A percentile compares a stretch with the other conserved stretches of the same genome.
phyloP scores from a whole-genome alignment of 1,140 invertebrate species.

The Drosophila busckii region DNA sequence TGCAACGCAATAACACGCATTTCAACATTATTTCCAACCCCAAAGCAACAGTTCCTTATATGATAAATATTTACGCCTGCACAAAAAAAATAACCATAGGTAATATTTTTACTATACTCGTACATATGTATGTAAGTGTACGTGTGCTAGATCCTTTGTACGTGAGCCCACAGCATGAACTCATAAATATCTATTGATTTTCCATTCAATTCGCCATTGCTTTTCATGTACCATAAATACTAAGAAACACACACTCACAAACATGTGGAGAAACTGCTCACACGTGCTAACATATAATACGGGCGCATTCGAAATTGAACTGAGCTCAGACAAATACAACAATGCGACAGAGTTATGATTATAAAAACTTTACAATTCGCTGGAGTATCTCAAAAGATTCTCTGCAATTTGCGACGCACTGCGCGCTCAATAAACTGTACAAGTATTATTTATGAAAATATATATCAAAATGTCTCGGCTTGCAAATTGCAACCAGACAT shows the following conservation, averaged over 20 bases:
- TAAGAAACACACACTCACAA: neutral
- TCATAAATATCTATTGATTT: slow-evolving; percentile 74
- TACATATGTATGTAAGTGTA: slow-evolving; percentile 35
- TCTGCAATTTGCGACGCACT: slow-evolving; percentile 50
- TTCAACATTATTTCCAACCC: too few species aligned
- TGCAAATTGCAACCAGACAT: slow-evolving; percentile 54
- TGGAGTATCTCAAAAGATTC: slow-evolving; percentile 34
- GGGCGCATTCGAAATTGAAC: slow-evolving; percentile 33
- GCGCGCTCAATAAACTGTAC: slow-evolving; percentile 53
- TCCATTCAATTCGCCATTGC: slow-evolving; percentile 49
- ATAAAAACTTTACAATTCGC: slow-evolving; percentile 64
- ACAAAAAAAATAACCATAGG: slow-evolving; percentile 33
- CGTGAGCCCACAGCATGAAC: slow-evolving; percentile 65
- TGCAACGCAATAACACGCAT: too few species aligned
- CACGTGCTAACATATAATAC: slow-evolving; percentile 19
- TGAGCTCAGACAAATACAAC: slow-evolving; percentile 37
- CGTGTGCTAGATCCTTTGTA: slow-evolving; percentile 51
- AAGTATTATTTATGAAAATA: slow-evolving; percentile 56
- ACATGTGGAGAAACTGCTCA: slow-evolving; percentile 27
- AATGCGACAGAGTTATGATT: slow-evolving; percentile 67
- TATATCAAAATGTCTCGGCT: slow-evolving; percentile 33
- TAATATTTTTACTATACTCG: slow-evolving; percentile 6
- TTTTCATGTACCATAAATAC: slow-evolving; percentile 31
- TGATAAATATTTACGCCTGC: too few species aligned
- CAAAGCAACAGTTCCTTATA: too few species aligned